Evolutionary conservation across 2,797 vertebrate genomes (phyloP).

Genomic region (Premnoplex brunnescens): DNA sequence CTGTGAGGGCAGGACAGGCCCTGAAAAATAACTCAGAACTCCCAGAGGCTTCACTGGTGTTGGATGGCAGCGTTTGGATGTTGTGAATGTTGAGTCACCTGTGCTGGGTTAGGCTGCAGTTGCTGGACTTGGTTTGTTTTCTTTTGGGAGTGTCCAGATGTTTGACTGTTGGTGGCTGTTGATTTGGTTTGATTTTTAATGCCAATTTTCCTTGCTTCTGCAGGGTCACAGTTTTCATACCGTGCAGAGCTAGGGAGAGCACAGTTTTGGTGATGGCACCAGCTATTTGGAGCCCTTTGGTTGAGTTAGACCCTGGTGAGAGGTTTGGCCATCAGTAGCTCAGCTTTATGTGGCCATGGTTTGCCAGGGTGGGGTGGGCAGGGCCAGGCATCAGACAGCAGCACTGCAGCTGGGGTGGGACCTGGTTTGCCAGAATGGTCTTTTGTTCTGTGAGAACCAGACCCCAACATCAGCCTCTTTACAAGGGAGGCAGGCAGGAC

Average conservation of each 20-base stretch:
- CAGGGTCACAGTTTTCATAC: not conserved
- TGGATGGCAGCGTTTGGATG: accelerated
- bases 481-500: not conserved
- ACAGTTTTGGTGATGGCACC: not conserved
- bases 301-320: not conserved
- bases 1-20: not conserved
- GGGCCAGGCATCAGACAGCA: not conserved
- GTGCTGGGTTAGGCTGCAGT: not conserved
- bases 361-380: not conserved
- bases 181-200: slow-evolving; percentile 4
- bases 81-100: accelerated
- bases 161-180: not conserved
- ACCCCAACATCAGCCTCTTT: not conserved
- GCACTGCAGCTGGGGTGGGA: not conserved
- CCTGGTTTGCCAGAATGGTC: not conserved
- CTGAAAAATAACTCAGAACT: not conserved
- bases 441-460: not conserved
- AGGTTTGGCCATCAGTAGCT: not conserved
- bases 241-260: not conserved
- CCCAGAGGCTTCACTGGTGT: not conserved
- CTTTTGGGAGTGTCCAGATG: not conserved
- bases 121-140: not conserved
- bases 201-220: not conserved
- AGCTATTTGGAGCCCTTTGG: accelerated
- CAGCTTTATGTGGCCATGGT: not conserved